Evolutionary conservation across 1,140 invertebrate species (phyloP).

Genomic region (Leptinotarsa undecemlineata): DNA sequence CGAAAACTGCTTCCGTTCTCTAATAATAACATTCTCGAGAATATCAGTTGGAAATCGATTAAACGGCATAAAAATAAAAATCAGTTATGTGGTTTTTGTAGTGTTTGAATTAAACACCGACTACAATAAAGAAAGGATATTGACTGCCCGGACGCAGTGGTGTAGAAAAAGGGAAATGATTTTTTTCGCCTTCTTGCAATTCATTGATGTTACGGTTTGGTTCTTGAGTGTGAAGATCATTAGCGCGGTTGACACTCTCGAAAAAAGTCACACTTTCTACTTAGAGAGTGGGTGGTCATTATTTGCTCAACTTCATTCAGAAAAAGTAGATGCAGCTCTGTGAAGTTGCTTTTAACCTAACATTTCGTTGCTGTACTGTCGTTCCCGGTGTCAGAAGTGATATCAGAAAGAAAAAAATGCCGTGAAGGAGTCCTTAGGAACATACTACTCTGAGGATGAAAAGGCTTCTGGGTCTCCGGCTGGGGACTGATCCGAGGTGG

Average conservation of each 20-base stretch:
- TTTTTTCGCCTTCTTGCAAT: background rate
- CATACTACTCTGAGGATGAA: no score
- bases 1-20: slow-evolving; percentile 27
- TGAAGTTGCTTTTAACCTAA: no score
- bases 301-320: background rate
- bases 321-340: no score
- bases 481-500: no score
- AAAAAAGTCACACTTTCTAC: no score
- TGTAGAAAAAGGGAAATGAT: background rate
- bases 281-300: no score
- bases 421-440: no score
- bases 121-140: slow-evolving; percentile 16
- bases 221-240: background rate
- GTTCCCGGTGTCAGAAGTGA: no score
- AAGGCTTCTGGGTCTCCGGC: no score
- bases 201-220: background rate
- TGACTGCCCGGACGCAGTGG: slow-evolving; percentile 14
- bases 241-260: no score
- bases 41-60: slow-evolving; percentile 30
- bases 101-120: slow-evolving; percentile 25
- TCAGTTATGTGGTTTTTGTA: slow-evolving; percentile 26
- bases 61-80: slow-evolving; percentile 28
- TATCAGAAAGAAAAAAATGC: no score
- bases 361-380: no score
- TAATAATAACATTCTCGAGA: slow-evolving; percentile 31